Evolutionary conservation across 1,140 invertebrate genomes (phyloP), one percentile per base, ranked within the genome.

Genomic region (Oryzaephilus surinamensis): DNA sequence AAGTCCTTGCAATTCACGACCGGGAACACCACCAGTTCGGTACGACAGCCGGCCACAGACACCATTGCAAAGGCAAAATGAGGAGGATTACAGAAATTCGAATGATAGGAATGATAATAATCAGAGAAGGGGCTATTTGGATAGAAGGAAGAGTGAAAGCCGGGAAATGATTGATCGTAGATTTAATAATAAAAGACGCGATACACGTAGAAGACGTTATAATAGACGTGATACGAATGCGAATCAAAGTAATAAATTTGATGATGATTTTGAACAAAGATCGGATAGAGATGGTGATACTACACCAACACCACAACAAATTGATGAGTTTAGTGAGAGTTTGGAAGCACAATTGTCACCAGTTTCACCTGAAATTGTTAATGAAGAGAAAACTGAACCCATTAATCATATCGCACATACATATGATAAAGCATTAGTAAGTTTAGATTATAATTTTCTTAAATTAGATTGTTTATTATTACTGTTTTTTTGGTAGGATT

Each of bases 401-500:
- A n/a, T n/a, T n/a, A n/a, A n/a, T n/a, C n/a, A n/a, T n/a, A n/a
- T n/a, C n/a, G n/a, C n/a, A n/a, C n/a, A n/a, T n/a, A n/a, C n/a
- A n/a, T n/a, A n/a, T n/a, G n/a, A n/a, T n/a, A n/a, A n/a, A n/a
- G n/a, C n/a, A n/a, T n/a, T n/a, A n/a, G n/a, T n/a, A n/a, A n/a
- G n/a, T n/a, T n/a, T n/a, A n/a, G 43, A 38, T 38, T 33, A 14
- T 14, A 15, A 27, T 24, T 15, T 36, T 36, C 13, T 13, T 29
- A 18, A 19, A 35, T 2, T 37, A n/a, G 13, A 37, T 15, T 8
- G 14, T 20, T 17, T 26, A 37, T 21, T 19, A 17, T 36, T 13
- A 43, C 32, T 28, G 12, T 28, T 30, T 21, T 23, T 43, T 38
- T 39, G 8, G 24, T 24, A 69, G 66, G 67, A 72, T 55, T 73